Evolutionary conservation across 2,888 invertebrate genomes (phyloP), one percentile per base, ranked within the genome.

Genomic region (Chymomyza procnemis): DNA sequence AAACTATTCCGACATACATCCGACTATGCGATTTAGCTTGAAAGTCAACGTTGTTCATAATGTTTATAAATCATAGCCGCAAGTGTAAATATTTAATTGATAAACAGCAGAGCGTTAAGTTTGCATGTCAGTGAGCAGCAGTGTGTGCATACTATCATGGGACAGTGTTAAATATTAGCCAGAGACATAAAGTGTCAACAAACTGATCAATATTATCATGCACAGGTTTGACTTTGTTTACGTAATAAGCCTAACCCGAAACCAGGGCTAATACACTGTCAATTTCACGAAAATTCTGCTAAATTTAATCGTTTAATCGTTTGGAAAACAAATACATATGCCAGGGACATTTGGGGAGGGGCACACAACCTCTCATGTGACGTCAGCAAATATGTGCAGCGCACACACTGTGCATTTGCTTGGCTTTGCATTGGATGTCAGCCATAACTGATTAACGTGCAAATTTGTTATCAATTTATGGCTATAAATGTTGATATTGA

Each of bases 391-490:
- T 85, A 82, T 72, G 71, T 81, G 61, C 52, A 73, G 69, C 66
- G 69, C 66, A 70, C 73, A 87, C 87, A 78, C 83, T 83, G 75
- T 68, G 73, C 71, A 73, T 71, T 72, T 85, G 52, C 61, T 12
- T 8, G 50, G n/a, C 46, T 41, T 30, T 54, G 2, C 52, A 57
- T 61, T 54, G 41, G 14, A 56, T 46, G 64, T 30, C 63, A 47
- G 63, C 47, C 88, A 83, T 76, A 83, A 80, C 86, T 87, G 80
- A 87, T 87, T 83, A 85, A 73, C 78, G 80, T 64, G n/a, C 78
- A 47, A 77, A 87, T 80, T 83, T 77, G 84, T 80, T 87, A 81
- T 81, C 84, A 81, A 81, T 87, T 83, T 83, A 73, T 80, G 85
- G 87, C 87, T 87, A 14, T 41, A 41, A 41, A 12, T 5, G 34